These are phyloP conservation scores for Neomonachus schauinslandi DNA, from an alignment of 2,113 vertebrate species.

Conservation along the genomic window DNA sequence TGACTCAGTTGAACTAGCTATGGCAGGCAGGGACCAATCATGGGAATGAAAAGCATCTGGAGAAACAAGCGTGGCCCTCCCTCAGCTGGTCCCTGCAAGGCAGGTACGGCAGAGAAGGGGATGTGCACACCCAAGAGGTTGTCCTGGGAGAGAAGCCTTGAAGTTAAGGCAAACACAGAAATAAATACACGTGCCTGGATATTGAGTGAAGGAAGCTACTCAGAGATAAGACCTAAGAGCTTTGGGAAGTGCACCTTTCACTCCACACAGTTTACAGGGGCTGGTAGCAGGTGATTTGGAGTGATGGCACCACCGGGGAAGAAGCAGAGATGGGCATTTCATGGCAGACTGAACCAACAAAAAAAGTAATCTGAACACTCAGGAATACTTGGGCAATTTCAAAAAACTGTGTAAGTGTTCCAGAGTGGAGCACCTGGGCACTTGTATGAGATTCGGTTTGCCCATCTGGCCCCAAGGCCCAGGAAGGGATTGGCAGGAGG, in stretches of 20 bases:
- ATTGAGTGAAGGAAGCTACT: background rate
- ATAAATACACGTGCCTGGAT: background rate
- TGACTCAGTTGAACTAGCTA: background rate
- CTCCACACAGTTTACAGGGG: accelerated
- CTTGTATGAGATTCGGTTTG: background rate
- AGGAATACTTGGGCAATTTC: too few species aligned
- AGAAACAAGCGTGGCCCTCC: background rate
- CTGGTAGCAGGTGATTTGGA: background rate
- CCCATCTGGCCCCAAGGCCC: background rate
- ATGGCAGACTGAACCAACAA: background rate
- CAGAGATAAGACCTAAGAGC: background rate
- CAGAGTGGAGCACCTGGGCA: background rate
- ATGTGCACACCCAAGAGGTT: too few species aligned
- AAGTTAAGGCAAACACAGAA: background rate
- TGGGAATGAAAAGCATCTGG: too few species aligned
- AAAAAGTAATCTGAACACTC: background rate
- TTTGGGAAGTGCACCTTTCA: background rate
- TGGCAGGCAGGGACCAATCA: too few species aligned
- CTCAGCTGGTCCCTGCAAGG: background rate
- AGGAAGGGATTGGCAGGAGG: background rate
- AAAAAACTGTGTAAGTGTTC: background rate
- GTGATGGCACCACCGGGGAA: accelerated
- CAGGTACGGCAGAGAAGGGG: background rate
- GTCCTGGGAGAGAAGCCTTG: too few species aligned
- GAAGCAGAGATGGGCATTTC: background rate